Conservation (phyloP, 2,888 invertebrate genomes). For the Caenorhabditis macrosperma region DNA sequence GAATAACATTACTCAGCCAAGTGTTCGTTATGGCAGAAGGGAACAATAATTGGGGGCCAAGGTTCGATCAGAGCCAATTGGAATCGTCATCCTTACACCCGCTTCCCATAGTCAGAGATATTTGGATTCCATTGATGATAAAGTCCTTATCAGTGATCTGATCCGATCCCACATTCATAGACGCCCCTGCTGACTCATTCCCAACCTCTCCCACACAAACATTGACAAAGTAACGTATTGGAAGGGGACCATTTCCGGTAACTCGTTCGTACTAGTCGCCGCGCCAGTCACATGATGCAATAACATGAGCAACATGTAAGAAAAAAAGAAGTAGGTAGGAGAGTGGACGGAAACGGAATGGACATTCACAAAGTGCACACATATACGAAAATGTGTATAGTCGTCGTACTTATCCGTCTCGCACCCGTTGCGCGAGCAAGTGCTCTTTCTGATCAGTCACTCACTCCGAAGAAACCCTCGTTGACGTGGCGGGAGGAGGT, state of each 20-base stretch:
- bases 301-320: slow-evolving; percentile 21
- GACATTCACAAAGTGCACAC: slow-evolving; percentile 56
- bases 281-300: slow-evolving; percentile 44
- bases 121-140: no score
- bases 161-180: not conserved
- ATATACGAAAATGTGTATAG: slow-evolving; percentile 52
- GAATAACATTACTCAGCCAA: not conserved
- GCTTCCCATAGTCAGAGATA: not conserved
- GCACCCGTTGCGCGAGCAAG: slow-evolving; percentile 18
- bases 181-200: not conserved
- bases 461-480: slow-evolving; percentile 72
- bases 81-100: not conserved
- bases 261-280: slow-evolving; percentile 48
- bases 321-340: slow-evolving; percentile 8
- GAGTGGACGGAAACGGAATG: slow-evolving; percentile 49
- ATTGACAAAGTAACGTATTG: not conserved
- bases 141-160: not conserved
- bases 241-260: slow-evolving; percentile 51
- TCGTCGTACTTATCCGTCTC: slow-evolving; percentile 14
- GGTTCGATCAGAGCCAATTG: not conserved
- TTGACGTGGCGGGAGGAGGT: slow-evolving; percentile 71
- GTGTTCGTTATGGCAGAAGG: not conserved
- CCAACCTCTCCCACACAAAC: not conserved
- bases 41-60: not conserved
- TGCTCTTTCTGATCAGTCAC: slow-evolving; percentile 6